phyloP scores from a whole-genome alignment of 1,140 invertebrate genomes.

The Caenorhabditis elegans region DNA sequence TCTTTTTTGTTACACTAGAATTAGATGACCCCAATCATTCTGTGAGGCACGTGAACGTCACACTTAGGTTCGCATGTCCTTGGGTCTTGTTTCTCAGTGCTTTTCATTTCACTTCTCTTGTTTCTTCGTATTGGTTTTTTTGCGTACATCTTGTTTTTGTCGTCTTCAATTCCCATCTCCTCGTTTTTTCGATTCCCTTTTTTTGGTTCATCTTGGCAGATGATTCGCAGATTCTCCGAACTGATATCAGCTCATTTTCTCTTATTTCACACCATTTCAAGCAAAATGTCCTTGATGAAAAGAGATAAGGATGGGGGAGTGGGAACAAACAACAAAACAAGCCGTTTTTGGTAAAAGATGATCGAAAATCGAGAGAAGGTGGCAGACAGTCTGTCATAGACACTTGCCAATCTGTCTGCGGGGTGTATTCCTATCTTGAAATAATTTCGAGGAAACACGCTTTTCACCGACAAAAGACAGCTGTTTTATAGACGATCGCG shows the following conservation, averaged over 20 bases:
- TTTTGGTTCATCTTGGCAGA: not conserved
- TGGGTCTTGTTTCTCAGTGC: not conserved
- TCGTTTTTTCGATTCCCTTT: not conserved
- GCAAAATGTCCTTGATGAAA: not conserved
- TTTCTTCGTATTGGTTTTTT: not conserved
- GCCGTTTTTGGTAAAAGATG: not conserved
- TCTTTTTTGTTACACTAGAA: not conserved
- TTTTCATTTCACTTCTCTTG: not conserved
- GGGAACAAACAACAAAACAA: not conserved
- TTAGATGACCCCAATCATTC: not conserved
- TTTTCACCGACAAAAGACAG: not conserved
- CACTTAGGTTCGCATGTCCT: not conserved
- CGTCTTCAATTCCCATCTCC: not conserved
- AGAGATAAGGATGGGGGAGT: no score
- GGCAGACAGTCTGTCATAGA: not conserved
- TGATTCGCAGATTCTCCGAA: not conserved
- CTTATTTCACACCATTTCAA: not conserved
- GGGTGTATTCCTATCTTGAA: not conserved
- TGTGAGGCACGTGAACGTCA: slow-evolving; percentile 13
- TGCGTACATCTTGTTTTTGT: not conserved
- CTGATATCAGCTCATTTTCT: not conserved
- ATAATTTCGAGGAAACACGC: not conserved
- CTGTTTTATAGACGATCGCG: slow-evolving; percentile 21
- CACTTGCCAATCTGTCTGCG: not conserved
- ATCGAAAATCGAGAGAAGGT: not conserved